Base-by-base conservation (phyloP, 2,113 vertebrate genomes). In the Entelurus aequoreus region DNA sequence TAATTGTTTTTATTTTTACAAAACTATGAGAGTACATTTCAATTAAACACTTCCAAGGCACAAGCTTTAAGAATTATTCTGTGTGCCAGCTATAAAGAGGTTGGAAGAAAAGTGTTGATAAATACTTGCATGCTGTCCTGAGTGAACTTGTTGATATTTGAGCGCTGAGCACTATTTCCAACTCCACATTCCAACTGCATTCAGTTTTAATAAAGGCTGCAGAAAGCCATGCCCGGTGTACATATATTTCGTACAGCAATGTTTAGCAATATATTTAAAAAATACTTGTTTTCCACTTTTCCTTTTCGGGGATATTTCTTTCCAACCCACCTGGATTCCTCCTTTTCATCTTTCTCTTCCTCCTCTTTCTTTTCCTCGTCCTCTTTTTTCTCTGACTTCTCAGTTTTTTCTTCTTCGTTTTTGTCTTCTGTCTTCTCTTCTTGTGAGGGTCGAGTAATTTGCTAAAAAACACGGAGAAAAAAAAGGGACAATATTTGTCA, bases 271-370 rank as follows among this genome's bases (percentile, higher is more conserved):
- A 40, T 40, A 40, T 40, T 40, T 6, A 1, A 40, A 28, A 28
- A 28, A 28, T 28, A 28, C 28, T 28, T 28, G 4, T 3, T 40
- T 40, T 40, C 38, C 38, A 8, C 38, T 8, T 40, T 40, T 40
- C 38, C 28, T 28, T 3, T 2, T 28, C 28, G 1, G 28, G 28
- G 28, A 9, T 40, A 62, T 64, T 63, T 48, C 48, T 2, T 28
- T 28, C 51, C 63, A 60, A 88, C 92, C 91, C 74, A 97, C 96
- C 95, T 96, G 57, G 93, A 91, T 53, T 99, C 96, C 70, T 98
- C 95, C 76, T 96, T 99, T 73, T 98, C 96, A 88, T 98, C 95
- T 87, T 99, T 99, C 88, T 98, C 97, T 83, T 99, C 96, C 89
- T 99, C 96, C 77, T 99, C 95, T 88, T 95, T 98, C 85, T 95